Evolutionary conservation across 2,888 invertebrate genomes (phyloP), one percentile per base, ranked within the genome.

Genomic region (Argyra leucocephala): DNA sequence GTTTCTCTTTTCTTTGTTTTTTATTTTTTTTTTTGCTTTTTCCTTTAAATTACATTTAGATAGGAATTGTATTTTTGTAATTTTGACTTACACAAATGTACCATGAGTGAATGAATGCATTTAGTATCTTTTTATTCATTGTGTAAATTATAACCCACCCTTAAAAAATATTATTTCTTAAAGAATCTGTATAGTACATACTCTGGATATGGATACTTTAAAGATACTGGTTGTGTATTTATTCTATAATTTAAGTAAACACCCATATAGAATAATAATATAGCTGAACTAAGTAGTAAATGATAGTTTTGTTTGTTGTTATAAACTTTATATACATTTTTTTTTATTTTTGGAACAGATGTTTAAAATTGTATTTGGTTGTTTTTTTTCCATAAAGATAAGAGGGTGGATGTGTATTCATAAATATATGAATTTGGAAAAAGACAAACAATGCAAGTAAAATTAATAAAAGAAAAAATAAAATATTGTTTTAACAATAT

Each of bases 31-130:
- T 12, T 5, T 48, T 31, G 2, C 12, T 7, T 1, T 31, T 31
- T 6, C 3, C 9, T 6, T 48, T 18, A 48, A 48, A 48, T 48
- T 48, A 48, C 48, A 48, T 48, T 48, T 18, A 18, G 48, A 48
- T 48, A 48, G 18, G 48, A 48, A n/a, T 48, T 48, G 48, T 48
- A 48, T 48, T 18, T 18, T 48, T 48, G 48, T 5, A 2, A 48
- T 48, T 48, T 48, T 48, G 48, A 48, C 48, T 48, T 48, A 48
- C 12, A 48, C 48, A 48, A 48, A 18, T 48, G 48, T 48, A 48
- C 48, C 48, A 48, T 48, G n/a, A 48, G 48, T 48, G n/a, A n/a
- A 31, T 31, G 10, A 31, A 31, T 31, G n/a, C n/a, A 48, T 48
- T 48, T 48, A 48, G 48, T 48, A 18, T 48, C 5, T 48, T 48